Evolutionary conservation across 2,888 invertebrate genomes (phyloP).

Genomic region (Tachina grossa): DNA sequence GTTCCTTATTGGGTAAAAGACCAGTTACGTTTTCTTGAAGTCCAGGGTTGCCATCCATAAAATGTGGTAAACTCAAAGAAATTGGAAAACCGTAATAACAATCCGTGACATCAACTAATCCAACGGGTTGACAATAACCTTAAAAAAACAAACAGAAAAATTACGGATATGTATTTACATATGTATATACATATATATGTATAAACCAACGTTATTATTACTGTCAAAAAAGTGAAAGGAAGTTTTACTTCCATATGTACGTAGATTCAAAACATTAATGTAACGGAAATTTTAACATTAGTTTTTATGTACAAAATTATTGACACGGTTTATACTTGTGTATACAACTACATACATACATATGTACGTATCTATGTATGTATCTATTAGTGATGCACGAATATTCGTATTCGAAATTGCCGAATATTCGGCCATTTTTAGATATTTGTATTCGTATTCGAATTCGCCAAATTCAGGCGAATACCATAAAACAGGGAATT

Average conservation of each 20-base stretch:
- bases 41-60: constrained; percentile 88
- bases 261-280: neutral
- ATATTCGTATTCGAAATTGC: no score
- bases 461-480: no score
- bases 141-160: constrained; percentile 70
- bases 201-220: neutral
- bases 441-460: no score
- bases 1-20: constrained; percentile 85
- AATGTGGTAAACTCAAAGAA: constrained; percentile 94
- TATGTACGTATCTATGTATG: no score
- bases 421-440: no score
- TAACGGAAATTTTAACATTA: constrained; percentile 41
- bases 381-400: no score
- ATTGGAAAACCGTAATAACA: constrained; percentile 97
- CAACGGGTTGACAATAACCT: constrained; percentile 88
- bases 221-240: constrained; percentile 28
- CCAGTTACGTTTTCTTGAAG: constrained; percentile 88
- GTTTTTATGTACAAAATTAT: constrained; percentile 26
- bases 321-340: neutral
- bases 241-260: constrained; percentile 8
- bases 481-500: no score
- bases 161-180: constrained; percentile 1
- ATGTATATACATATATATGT: no score
- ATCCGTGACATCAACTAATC: constrained; percentile 91
- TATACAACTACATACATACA: neutral